phyloP scores from a whole-genome alignment of 2,797 vertebrate species.

The Bufotes viridis region DNA sequence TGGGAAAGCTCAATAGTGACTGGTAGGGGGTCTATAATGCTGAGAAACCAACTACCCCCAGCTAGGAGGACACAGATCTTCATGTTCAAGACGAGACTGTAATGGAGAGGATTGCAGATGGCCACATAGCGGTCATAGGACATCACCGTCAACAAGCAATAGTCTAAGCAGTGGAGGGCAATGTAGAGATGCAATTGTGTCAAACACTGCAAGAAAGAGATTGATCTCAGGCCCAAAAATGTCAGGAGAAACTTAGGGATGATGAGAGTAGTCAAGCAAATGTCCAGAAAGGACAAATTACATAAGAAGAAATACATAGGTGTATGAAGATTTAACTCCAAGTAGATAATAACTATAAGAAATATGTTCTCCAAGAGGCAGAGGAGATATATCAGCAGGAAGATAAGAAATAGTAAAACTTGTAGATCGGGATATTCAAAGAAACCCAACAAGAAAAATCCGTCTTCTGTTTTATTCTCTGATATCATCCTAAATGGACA shows the following conservation, averaged over 20 bases:
- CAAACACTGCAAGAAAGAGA: conserved; percentile 64
- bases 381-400: conserved; percentile 13
- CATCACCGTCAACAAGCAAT: conserved; percentile 66
- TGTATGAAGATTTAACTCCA: neutral
- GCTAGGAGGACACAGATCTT: conserved; percentile 62
- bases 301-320: conserved; percentile 4
- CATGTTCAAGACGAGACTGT: conserved; percentile 58
- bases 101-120: conserved; percentile 66
- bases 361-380: neutral
- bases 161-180: conserved; percentile 66
- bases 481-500: neutral
- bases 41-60: conserved; percentile 60
- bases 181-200: conserved; percentile 66
- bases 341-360: neutral
- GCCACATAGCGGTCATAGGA: conserved; percentile 66
- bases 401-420: neutral
- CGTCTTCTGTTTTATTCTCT: conserved; percentile 21
- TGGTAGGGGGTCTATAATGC: neutral
- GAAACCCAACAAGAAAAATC: conserved; percentile 18
- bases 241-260: conserved; percentile 38
- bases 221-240: neutral
- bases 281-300: conserved; percentile 65
- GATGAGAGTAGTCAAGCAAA: conserved; percentile 63
- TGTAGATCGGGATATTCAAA: conserved; percentile 2
- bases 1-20: neutral